Base-by-base conservation (phyloP, 2,797 vertebrate genomes). In the Lemur catta region DNA sequence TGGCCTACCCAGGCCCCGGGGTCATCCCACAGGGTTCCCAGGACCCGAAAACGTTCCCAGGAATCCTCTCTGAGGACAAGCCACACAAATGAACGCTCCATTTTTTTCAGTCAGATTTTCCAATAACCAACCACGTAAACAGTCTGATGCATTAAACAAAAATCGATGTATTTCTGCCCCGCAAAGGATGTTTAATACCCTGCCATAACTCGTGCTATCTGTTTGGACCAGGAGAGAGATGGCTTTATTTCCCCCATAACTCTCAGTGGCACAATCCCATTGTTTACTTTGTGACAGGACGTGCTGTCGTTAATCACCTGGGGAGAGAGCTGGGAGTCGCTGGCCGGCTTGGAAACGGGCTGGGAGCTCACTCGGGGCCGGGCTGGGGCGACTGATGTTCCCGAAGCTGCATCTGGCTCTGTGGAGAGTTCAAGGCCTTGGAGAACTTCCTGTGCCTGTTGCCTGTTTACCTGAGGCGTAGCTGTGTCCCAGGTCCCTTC, bases 191-290 rank as follows among this genome's bases (percentile, higher is more conserved):
- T 61, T 79, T 52, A 26, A 59, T 38, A 72, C 76, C 33, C 79
- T 46, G 91, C 80, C 48, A 1, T 14, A 7, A 18, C 26, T 15
- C 59, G 3, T 1, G n/a, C 80, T 90, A 20, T 92, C 92, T 88
- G 72, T 59, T 71, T 46, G 85, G 89, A 67, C 92, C 76, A n/a
- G 92, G 93, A 93, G 69, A 69, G 71, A 46, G 76, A 93, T 55
- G 84, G 95, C 81, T 95, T 90, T 74, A 84, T 87, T 95, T 95
- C 80, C 87, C 30, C 84, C 76, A 72, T 93, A 86, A 97, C 57
- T 96, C 95, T 85, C 6, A 20, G 84, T 15, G 22, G 82, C 84
- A 91, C 85, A 55, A 33, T 61, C 13, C 87, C 65, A 52, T 84
- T 72, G 95, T 95, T 92, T 43, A 61, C 81, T 61, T 1, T 52